phyloP scores from a whole-genome alignment of 2,797 vertebrate species.

The Spinus pinus region DNA sequence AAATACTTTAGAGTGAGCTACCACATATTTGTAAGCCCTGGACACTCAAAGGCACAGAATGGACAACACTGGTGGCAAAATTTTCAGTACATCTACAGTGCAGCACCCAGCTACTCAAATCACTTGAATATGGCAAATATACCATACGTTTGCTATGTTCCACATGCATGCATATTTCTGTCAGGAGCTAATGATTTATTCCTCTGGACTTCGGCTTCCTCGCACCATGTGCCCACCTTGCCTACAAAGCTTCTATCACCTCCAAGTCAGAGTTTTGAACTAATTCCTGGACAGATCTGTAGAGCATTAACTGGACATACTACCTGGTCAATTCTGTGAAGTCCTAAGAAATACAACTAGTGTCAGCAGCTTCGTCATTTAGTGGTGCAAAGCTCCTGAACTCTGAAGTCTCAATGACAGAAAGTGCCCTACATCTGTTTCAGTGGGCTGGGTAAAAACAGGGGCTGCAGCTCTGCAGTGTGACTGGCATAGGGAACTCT shows the following conservation, averaged over 20 bases:
- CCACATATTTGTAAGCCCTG: accelerated
- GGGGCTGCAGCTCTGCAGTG: background rate
- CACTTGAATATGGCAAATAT: background rate
- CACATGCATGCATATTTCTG: background rate
- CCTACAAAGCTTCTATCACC: background rate
- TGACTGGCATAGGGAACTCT: background rate
- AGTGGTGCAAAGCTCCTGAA: background rate
- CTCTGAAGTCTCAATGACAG: background rate
- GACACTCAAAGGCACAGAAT: background rate
- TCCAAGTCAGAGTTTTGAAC: background rate
- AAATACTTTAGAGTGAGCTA: background rate
- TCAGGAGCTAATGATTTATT: background rate
- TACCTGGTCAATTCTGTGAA: background rate
- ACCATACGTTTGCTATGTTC: background rate
- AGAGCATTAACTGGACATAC: background rate
- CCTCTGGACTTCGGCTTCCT: background rate
- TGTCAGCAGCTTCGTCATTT: background rate
- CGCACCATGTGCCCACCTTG: background rate
- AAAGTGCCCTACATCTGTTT: background rate
- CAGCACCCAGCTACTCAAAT: background rate
- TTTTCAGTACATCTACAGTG: background rate
- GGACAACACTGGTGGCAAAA: accelerated
- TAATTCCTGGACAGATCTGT: background rate
- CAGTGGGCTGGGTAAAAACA: background rate
- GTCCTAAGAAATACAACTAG: background rate